phyloP scores from a whole-genome alignment of 2,888 invertebrate genomes.

The Aphodius sticticus region DNA sequence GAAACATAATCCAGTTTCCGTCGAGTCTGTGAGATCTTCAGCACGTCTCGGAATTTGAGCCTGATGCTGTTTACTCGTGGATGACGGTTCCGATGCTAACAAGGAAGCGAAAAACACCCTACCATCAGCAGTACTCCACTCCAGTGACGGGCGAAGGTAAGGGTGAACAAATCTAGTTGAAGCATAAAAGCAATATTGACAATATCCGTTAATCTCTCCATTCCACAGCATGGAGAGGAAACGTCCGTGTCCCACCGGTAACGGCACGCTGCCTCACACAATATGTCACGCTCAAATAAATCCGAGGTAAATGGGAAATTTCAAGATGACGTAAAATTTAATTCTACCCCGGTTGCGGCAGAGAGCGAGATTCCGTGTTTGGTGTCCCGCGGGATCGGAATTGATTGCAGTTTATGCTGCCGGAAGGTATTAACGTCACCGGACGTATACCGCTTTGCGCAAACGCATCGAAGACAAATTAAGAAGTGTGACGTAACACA shows the following conservation, averaged over 20 bases:
- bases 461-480: background rate
- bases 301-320: background rate
- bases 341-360: background rate
- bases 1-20: background rate
- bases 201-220: background rate
- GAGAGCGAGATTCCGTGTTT: slow-evolving; percentile 18
- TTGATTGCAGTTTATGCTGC: slow-evolving; percentile 8
- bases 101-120: background rate
- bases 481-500: background rate
- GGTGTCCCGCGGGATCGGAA: slow-evolving; percentile 5
- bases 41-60: background rate
- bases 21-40: background rate
- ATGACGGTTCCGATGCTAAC: background rate
- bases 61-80: background rate
- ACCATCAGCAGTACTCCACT: background rate
- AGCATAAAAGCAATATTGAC: slow-evolving; percentile 4
- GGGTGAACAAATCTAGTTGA: slow-evolving; percentile 4
- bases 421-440: background rate
- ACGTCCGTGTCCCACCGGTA: background rate
- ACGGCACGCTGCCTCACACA: background rate
- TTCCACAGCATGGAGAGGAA: background rate
- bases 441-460: background rate
- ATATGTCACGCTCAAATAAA: slow-evolving; percentile 4
- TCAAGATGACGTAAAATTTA: slow-evolving; percentile 10
- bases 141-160: background rate